phyloP scores from a whole-genome alignment of 2,888 invertebrate genomes.

The Drosophila anomelani region DNA sequence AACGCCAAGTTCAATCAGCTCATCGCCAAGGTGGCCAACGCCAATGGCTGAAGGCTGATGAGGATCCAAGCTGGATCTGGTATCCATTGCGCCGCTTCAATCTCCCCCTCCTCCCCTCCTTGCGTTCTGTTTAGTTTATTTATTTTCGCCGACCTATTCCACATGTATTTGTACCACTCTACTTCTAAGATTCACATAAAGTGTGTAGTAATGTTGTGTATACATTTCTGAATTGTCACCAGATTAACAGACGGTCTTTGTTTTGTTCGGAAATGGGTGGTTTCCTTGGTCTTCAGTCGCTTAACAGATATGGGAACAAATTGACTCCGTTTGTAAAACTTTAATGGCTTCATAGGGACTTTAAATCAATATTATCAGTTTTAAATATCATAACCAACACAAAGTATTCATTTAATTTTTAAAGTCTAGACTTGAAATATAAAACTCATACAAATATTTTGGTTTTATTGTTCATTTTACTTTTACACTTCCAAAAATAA shows the following conservation, averaged over 20 bases:
- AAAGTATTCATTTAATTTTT: too few species aligned
- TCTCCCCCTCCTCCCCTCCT: conserved; percentile 26
- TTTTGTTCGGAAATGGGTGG: background rate
- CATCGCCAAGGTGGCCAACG: conserved; percentile 70
- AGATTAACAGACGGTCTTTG: conserved; percentile 13
- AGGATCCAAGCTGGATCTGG: conserved; percentile 28
- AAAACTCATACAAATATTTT: background rate
- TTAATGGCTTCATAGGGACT: too few species aligned
- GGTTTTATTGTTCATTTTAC: background rate
- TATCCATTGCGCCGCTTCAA: conserved; percentile 20
- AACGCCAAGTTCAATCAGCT: conserved; percentile 72
- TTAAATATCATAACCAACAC: too few species aligned
- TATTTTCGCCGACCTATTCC: conserved; percentile 70
- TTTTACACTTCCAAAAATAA: background rate
- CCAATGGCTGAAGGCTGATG: conserved; percentile 65
- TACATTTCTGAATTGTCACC: conserved; percentile 68
- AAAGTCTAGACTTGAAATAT: background rate
- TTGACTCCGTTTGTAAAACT: too few species aligned
- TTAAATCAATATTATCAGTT: too few species aligned
- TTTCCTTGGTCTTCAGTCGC: background rate
- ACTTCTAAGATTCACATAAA: conserved; percentile 75
- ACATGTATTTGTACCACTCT: conserved; percentile 61
- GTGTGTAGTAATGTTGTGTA: conserved; percentile 79
- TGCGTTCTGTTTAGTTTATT: conserved; percentile 74
- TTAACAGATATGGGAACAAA: background rate